Base-by-base conservation (phyloP, 30 jellyfish, hydroid and myxozoan genomes). In the Aurelia coerulea region DNA sequence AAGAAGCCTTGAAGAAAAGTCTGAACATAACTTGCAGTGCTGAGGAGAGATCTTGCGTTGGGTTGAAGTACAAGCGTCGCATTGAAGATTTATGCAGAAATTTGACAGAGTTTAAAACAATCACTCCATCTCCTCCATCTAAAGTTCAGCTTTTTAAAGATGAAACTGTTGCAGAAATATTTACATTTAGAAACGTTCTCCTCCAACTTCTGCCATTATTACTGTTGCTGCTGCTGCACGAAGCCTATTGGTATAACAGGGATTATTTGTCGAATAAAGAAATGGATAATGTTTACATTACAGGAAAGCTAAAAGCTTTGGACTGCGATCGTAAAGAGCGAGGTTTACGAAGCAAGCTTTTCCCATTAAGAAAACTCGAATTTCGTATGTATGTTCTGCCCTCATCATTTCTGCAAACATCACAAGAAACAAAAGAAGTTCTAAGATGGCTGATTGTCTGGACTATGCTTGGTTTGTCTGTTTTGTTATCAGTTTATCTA, bases 331-430 rank as follows among this genome's bases (percentile, higher is more conserved):
- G 98, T 14, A 84, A 78, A 51, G 88, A 88, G n/a, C 94, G 98
- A 31, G 98, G 98, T 2, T 51, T 88, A 69, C 80, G 83, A 15
- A 85, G 88, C 76, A 65, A 33, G 62, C 84, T 94, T 19, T 84
- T 94, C 35, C 98, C 98, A 14, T 80, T 94, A 62, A 88, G 97
- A 19, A 86, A 93, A 86, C 89, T 88, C 62, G 98, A 94, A 74
- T 89, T 94, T 83, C 97, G 96, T n/a, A 74, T 81, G 34, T 94
- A 94, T 59, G 76, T 88, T 16, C 88, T 94, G 74, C 98, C 97
- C 1, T 76, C 93, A 34, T 82, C 95, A 17, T 78, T 94, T 41
- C 51, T 75, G 71, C 85, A 73, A 78, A 84, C 98, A 65, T 70
- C 86, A 1, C 74, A 34, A 15, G 98, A 94, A 68, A 50, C 74